A percentile compares a stretch with the other conserved stretches of the same genome.
Evolutionary conservation across 2,797 vertebrate genomes (phyloP).

Genomic region (Morelia viridis): DNA sequence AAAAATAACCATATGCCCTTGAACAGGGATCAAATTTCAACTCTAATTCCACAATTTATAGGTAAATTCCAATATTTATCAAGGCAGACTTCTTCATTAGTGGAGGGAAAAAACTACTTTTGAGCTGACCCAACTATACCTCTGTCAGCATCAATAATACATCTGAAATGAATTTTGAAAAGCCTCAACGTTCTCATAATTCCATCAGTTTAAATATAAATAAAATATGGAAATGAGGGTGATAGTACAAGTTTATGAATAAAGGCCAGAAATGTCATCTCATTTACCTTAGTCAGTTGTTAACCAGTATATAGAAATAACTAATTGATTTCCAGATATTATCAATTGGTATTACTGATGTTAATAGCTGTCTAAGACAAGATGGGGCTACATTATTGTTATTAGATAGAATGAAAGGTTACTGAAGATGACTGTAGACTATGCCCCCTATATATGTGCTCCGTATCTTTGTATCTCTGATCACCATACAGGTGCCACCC

Average conservation of each 20-base stretch:
- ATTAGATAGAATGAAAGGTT: not conserved
- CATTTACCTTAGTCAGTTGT: not conserved
- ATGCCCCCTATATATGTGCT: not conserved
- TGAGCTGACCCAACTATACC: not conserved
- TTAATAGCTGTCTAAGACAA: not conserved
- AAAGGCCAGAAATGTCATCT: not conserved
- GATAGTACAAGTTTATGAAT: not conserved
- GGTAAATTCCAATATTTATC: not conserved
- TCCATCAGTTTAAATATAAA: not conserved
- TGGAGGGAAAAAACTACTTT: not conserved
- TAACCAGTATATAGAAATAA: not conserved
- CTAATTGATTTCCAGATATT: not conserved
- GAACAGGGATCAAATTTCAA: not conserved
- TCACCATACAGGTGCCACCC: not conserved
- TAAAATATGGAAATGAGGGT: slow-evolving; percentile 3
- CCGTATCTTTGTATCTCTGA: not conserved
- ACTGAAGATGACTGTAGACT: not conserved
- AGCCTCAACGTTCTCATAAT: not conserved
- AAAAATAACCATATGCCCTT: not conserved
- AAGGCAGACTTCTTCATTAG: not conserved
- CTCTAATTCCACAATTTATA: not conserved
- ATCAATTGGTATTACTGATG: not conserved
- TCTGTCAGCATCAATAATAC: not conserved
- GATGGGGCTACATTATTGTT: not conserved
- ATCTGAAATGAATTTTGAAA: slow-evolving; percentile 2